Base-by-base conservation (phyloP, 2,113 vertebrate species). In the Oxygymnocypris stewartii region DNA sequence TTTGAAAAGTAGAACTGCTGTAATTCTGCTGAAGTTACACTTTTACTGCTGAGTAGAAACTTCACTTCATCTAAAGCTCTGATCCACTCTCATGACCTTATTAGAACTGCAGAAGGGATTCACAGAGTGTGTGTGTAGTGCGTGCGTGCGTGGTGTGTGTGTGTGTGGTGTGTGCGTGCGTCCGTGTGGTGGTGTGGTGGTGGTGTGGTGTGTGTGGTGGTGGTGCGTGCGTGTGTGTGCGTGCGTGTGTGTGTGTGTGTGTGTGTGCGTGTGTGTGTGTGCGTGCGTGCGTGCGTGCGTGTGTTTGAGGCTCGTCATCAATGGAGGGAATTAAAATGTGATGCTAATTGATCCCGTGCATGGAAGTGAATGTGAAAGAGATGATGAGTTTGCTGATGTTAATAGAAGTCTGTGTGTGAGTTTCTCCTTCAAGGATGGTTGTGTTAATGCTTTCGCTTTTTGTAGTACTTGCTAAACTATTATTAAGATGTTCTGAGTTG, bases 1-100 rank as follows among this genome's bases (percentile, higher is more conserved):
- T 5, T 42, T 74, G 76, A 79, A 40, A 9, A 12, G 20, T 54
- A 61, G 54, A 80, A 12, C 35, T n/a, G 20, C 54, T 42, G 54
- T 40, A 40, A 40, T 61, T 80, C 54, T 80, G 78, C 79, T 81
- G 79, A 81, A 63, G 79, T 63, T 28, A 16, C 79, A 80, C 35
- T 81, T 81, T 81, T 63, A 63, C 37, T 81, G 79, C 79, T 81
- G 79, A 81, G 57, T 42, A 4, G 18, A 81, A 65, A 81, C 57
- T 81, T 63, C 35, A 42, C 14, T 23, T 63, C 57, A 79, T n/a
- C 25, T 20, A 20, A 78, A 78, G 14, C 76, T 54, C 47, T 14
- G 4, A 18, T 77, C 77, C 18, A 3, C 20, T 25, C 42, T 42
- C 59, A 28, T 65, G 59, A 54, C 81, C 51, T 74, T 69, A 57